phyloP scores from a whole-genome alignment of 2,113 vertebrate genomes.

The Passer domesticus region DNA sequence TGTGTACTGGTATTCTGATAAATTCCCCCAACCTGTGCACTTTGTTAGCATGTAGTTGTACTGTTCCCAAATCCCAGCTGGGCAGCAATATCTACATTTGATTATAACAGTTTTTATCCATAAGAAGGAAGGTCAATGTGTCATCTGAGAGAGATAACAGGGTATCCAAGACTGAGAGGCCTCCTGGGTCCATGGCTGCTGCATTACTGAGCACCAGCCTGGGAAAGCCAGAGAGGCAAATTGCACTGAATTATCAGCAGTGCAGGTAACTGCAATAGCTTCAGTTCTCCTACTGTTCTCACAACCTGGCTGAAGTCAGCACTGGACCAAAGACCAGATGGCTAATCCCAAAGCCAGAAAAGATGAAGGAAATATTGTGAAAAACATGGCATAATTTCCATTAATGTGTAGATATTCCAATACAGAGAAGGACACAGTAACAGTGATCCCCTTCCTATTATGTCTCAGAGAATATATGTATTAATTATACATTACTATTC shows the following conservation, averaged over 20 bases:
- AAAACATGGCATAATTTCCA: neutral
- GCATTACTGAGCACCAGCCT: neutral
- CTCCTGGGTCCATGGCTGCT: neutral
- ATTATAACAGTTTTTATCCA: neutral
- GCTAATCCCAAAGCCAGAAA: neutral
- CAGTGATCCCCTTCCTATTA: neutral
- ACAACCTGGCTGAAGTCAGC: neutral
- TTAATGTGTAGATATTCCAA: neutral
- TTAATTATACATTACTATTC: neutral
- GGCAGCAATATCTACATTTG: neutral
- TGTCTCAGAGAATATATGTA: neutral
- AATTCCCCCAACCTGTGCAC: neutral
- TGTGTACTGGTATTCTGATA: neutral
- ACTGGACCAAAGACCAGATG: slow-evolving; percentile 1
- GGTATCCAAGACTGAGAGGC: neutral
- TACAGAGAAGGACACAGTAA: neutral
- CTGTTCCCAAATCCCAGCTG: neutral
- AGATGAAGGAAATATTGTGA: neutral
- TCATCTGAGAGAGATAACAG: neutral
- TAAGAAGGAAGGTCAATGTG: neutral
- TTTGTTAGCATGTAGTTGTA: neutral
- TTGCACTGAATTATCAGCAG: neutral
- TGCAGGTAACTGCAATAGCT: neutral
- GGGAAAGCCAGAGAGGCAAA: neutral
- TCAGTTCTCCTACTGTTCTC: neutral